phyloP scores from a whole-genome alignment of 2,113 vertebrate species.

The Cephalopterus ornatus region DNA sequence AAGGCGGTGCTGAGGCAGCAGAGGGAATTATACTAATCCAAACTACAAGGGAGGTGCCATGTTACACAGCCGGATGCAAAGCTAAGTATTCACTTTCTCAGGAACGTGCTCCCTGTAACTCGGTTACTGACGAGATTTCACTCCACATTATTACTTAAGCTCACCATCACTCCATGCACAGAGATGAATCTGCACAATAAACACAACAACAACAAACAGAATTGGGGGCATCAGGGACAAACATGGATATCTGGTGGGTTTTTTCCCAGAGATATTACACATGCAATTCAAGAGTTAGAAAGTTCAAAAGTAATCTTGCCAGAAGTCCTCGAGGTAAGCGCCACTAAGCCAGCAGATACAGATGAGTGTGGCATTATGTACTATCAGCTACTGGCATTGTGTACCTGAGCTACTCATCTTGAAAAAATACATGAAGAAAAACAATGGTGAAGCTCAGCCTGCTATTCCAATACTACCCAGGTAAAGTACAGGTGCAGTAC shows the following conservation, averaged over 20 bases:
- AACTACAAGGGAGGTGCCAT: not conserved
- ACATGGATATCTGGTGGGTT: accelerated
- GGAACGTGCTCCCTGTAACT: not conserved
- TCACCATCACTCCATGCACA: not conserved
- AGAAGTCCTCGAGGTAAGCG: not conserved
- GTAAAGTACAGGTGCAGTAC: not conserved
- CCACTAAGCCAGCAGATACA: not conserved
- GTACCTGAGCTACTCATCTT: not conserved
- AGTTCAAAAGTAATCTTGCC: not conserved
- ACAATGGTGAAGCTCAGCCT: not conserved
- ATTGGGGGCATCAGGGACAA: not conserved
- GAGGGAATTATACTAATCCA: not conserved
- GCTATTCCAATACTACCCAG: not conserved
- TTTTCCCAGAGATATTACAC: not conserved
- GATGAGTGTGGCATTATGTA: not conserved
- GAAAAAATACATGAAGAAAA: not conserved
- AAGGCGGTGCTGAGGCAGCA: not conserved
- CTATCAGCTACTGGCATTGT: not conserved
- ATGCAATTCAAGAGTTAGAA: not conserved
- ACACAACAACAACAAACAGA: not conserved
- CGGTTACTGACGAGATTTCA: not conserved
- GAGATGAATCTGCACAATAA: not conserved
- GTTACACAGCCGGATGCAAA: not conserved
- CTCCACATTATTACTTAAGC: not conserved
- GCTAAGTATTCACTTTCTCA: not conserved